These are phyloP conservation scores for Deroplatys truncata DNA, from an alignment of 2,888 invertebrate genomes.

Conservation along the genomic window DNA sequence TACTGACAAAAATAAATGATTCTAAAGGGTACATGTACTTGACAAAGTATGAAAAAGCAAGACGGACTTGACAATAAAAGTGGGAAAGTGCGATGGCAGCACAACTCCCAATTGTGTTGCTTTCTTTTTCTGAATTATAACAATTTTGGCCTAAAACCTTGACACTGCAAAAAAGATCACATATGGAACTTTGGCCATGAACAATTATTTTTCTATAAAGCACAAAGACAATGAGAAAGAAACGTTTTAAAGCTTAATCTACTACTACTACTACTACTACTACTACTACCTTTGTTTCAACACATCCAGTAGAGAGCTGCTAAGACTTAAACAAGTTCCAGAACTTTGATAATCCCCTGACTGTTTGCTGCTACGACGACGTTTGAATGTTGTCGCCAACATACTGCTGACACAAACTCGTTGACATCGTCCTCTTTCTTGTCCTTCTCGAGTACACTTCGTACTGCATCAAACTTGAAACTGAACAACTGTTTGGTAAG, in stretches of 20 bases:
- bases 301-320: too few species aligned
- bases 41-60: too few species aligned
- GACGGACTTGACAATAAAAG: too few species aligned
- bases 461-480: conserved; percentile 80
- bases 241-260: not conserved
- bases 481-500: conserved; percentile 80
- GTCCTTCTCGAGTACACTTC: conserved; percentile 70
- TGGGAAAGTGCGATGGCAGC: too few species aligned
- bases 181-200: not conserved
- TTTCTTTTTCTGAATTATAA: too few species aligned
- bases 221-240: not conserved
- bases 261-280: too few species aligned
- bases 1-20: too few species aligned
- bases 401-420: conserved; percentile 93
- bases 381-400: conserved; percentile 82
- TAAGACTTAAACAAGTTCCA: conserved; percentile 57
- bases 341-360: conserved; percentile 87
- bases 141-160: not conserved
- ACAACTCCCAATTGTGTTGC: too few species aligned
- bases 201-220: not conserved
- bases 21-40: too few species aligned
- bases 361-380: conserved; percentile 90
- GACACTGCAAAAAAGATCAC: not conserved
- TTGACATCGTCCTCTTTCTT: conserved; percentile 80
- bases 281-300: too few species aligned